These are phyloP conservation scores for Amblyjoppa fuscipennis DNA, from an alignment of 2,888 invertebrate genomes.

Conservation along the genomic window DNA sequence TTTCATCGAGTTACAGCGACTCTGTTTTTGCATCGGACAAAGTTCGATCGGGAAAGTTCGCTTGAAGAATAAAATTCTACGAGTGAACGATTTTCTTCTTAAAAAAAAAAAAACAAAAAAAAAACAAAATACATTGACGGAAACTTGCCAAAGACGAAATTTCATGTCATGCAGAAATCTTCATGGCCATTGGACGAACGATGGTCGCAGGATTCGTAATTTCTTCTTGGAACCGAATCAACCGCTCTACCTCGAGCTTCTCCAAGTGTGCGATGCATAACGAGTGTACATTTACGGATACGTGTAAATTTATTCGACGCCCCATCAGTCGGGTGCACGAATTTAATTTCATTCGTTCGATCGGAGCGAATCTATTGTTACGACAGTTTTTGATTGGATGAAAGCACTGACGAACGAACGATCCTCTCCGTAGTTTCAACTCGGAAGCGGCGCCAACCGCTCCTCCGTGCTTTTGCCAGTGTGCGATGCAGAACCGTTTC, in stretches of 20 bases:
- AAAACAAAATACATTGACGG: no score
- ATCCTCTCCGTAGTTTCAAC: neutral
- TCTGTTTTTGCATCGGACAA: no score
- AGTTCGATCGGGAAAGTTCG: no score
- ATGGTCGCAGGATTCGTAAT: neutral
- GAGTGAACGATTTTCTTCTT: no score
- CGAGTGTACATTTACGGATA: no score
- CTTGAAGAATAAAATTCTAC: no score
- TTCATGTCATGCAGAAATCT: no score
- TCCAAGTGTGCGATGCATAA: no score
- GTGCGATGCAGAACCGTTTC: neutral
- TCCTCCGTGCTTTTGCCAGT: conserved; percentile 1
- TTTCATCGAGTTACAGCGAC: no score
- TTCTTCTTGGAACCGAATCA: neutral
- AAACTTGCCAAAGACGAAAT: no score
- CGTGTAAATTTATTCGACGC: conserved; percentile 15
- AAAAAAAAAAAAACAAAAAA: no score
- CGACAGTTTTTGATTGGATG: neutral
- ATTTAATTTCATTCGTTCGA: neutral
- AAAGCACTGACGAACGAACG: neutral
- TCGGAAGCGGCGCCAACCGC: neutral
- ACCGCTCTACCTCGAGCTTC: no score
- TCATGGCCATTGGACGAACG: neutral
- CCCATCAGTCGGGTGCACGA: neutral
- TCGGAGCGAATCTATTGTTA: neutral